Conservation (phyloP, 2,888 invertebrate species). For the Cerceris ruficornis region DNA sequence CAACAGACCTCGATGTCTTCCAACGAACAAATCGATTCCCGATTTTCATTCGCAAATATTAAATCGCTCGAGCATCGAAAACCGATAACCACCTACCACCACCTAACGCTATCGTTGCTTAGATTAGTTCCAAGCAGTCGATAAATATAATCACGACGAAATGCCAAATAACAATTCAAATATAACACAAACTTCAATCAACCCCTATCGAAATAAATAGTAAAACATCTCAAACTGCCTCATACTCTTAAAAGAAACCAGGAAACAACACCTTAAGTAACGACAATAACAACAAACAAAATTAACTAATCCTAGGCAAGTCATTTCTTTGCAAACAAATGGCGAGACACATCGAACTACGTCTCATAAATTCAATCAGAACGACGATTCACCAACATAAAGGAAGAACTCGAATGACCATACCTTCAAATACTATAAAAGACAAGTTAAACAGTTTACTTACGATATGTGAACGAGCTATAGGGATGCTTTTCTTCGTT, state of each 20-base stretch:
- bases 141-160: background rate
- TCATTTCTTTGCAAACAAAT: background rate
- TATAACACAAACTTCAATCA: too few relatives aligned
- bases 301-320: background rate
- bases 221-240: too few relatives aligned
- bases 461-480: conserved; percentile 65
- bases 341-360: background rate
- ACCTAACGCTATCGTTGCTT: background rate
- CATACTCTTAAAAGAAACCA: too few relatives aligned
- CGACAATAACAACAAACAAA: conserved; percentile 8
- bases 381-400: too few relatives aligned
- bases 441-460: conserved; percentile 41
- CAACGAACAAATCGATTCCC: conserved; percentile 29
- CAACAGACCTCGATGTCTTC: conserved; percentile 32
- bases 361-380: background rate
- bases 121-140: background rate
- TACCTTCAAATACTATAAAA: too few relatives aligned
- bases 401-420: too few relatives aligned
- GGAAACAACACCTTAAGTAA: background rate
- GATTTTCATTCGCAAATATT: conserved; percentile 26
- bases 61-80: conserved; percentile 3
- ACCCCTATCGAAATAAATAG: too few relatives aligned
- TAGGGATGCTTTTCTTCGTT: conserved; percentile 47
- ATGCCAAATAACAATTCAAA: too few relatives aligned
- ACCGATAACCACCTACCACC: background rate